These are phyloP conservation scores for Garra rufa DNA, from an alignment of 2,113 vertebrate species.

Conservation along the genomic window DNA sequence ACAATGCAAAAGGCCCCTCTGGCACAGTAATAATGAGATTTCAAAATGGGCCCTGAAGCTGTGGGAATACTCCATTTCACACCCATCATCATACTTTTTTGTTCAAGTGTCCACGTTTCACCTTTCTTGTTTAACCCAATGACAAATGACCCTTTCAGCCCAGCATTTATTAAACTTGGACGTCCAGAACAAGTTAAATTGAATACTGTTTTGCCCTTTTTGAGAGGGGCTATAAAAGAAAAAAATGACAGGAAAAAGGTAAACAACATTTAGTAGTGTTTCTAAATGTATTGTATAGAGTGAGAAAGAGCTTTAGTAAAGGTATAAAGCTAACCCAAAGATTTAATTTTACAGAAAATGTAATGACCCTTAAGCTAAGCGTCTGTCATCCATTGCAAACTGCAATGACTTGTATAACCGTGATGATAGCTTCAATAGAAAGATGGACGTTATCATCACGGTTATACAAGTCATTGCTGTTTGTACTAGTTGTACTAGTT, in stretches of 20 bases:
- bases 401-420: no score
- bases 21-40: constrained; percentile 44
- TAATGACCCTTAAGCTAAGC: no score
- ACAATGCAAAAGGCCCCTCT: constrained; percentile 36
- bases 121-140: constrained; percentile 14
- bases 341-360: no score
- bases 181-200: not conserved
- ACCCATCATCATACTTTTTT: constrained; percentile 24
- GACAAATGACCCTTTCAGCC: not conserved
- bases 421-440: no score
- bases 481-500: no score
- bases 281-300: not conserved
- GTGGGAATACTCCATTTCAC: constrained; percentile 42
- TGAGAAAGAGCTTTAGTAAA: not conserved
- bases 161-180: not conserved
- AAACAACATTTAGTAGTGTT: not conserved
- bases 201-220: not conserved
- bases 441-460: no score
- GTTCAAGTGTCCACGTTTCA: constrained; percentile 1
- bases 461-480: no score
- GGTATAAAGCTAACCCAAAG: not conserved
- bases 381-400: no score
- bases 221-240: not conserved
- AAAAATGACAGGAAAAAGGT: not conserved
- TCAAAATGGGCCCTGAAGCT: constrained; percentile 33